Evolutionary conservation across 1,140 invertebrate species (phyloP).

Genomic region (Bombus turneri): DNA sequence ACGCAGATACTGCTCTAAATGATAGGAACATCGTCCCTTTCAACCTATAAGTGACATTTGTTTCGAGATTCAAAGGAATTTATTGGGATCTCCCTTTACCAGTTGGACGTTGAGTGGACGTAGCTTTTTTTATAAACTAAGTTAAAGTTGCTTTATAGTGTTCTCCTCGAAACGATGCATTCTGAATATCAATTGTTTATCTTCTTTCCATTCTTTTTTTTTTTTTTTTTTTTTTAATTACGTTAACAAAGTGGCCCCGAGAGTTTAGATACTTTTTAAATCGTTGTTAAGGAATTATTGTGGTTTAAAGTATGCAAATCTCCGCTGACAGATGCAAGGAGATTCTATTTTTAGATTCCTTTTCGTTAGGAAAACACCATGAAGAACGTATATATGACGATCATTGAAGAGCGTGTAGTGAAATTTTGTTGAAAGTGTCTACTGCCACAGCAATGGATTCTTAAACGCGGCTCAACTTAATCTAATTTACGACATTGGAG

Average conservation of each 20-base stretch:
- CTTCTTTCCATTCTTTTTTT: not conserved
- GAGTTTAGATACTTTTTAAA: conserved; percentile 11
- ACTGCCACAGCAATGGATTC: conserved; percentile 7
- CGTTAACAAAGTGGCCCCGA: not conserved
- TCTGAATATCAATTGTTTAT: not conserved
- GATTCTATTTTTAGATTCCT: conserved; percentile 25
- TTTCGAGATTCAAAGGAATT: not conserved
- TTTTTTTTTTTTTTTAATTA: not conserved
- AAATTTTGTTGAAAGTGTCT: conserved; percentile 17
- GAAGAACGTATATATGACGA: not conserved
- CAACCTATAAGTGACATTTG: not conserved
- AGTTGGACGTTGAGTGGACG: not conserved
- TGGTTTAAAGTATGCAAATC: not conserved
- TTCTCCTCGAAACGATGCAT: conserved; percentile 1
- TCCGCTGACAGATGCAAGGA: not conserved
- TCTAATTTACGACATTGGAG: not conserved
- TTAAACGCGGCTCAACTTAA: conserved; percentile 28
- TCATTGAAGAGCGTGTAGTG: not conserved
- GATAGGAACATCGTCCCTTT: conserved; percentile 4
- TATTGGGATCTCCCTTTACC: not conserved
- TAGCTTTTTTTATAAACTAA: conserved; percentile 14
- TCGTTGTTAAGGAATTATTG: conserved; percentile 15
- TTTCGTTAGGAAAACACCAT: not conserved
- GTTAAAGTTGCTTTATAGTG: conserved; percentile 24
- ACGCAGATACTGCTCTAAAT: not conserved